A percentile compares a stretch with the other conserved stretches of the same genome.
These are phyloP conservation scores for Philereme vetulata DNA, from an alignment of 2,888 invertebrate genomes.

Conservation along the genomic window DNA sequence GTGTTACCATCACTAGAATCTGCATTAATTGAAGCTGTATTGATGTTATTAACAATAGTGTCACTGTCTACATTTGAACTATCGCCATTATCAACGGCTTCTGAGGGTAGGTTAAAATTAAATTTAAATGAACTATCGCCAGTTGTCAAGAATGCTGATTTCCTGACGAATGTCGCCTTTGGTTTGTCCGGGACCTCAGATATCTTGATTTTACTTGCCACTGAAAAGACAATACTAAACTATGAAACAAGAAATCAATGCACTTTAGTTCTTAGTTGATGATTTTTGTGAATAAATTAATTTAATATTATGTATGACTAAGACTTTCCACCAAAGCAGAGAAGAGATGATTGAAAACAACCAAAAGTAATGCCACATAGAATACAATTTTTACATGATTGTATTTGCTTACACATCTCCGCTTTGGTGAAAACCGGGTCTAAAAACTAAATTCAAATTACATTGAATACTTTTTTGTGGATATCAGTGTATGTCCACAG, in stretches of 20 bases:
- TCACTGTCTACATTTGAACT: conserved; percentile 30
- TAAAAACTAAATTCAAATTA: too few relatives aligned
- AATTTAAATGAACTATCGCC: conserved; percentile 84
- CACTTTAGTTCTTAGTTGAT: not conserved
- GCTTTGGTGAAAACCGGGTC: too few relatives aligned
- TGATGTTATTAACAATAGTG: conserved; percentile 25
- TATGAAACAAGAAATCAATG: conserved; percentile 10
- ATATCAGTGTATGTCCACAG: too few relatives aligned
- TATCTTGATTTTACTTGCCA: conserved; percentile 84
- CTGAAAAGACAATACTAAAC: conserved; percentile 63
- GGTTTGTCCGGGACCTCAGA: conserved; percentile 71
- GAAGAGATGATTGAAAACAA: too few relatives aligned
- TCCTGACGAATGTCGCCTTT: conserved; percentile 88
- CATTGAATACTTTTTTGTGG: too few relatives aligned
- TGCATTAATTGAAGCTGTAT: conserved; percentile 23
- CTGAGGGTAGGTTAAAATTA: conserved; percentile 62
- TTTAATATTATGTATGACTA: not conserved
- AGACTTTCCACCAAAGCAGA: too few relatives aligned
- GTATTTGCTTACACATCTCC: too few relatives aligned
- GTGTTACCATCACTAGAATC: conserved; percentile 30
- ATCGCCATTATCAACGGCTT: conserved; percentile 49
- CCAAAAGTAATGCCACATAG: too few relatives aligned
- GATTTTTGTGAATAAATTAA: not conserved
- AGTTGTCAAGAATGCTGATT: conserved; percentile 82
- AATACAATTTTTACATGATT: too few relatives aligned